Conservation (phyloP, 2,797 vertebrate species). For the Syndactyla subalaris region DNA sequence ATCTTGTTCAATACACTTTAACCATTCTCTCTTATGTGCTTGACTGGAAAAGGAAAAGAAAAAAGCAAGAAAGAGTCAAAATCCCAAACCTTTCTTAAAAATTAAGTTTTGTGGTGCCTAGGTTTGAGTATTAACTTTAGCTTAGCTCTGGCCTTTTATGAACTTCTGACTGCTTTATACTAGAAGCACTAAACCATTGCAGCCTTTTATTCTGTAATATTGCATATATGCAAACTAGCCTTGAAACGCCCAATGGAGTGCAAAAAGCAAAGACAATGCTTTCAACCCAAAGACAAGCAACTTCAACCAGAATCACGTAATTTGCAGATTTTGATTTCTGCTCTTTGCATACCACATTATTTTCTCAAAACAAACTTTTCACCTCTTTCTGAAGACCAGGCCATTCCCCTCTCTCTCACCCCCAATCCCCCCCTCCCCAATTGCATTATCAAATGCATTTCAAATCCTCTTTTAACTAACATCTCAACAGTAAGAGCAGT, state of each 20-base stretch:
- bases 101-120: background rate
- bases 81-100: background rate
- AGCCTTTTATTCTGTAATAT: background rate
- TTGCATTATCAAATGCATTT: background rate
- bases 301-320: background rate
- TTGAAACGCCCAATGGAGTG: background rate
- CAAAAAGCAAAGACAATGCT: background rate
- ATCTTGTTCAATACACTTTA: background rate
- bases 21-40: background rate
- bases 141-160: background rate
- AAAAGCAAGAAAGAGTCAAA: background rate
- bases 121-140: background rate
- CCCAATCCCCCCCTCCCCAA: accelerated
- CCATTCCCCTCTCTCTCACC: accelerated
- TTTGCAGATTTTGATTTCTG: background rate
- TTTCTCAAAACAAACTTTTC: background rate
- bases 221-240: background rate
- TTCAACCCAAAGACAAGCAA: background rate
- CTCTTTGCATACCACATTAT: background rate
- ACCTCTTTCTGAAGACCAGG: background rate
- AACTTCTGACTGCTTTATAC: background rate
- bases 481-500: background rate
- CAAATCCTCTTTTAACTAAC: background rate
- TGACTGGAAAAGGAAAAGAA: background rate
- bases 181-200: background rate